phyloP scores from a whole-genome alignment of 1,140 invertebrate genomes.

The Aleiodes sp. region DNA sequence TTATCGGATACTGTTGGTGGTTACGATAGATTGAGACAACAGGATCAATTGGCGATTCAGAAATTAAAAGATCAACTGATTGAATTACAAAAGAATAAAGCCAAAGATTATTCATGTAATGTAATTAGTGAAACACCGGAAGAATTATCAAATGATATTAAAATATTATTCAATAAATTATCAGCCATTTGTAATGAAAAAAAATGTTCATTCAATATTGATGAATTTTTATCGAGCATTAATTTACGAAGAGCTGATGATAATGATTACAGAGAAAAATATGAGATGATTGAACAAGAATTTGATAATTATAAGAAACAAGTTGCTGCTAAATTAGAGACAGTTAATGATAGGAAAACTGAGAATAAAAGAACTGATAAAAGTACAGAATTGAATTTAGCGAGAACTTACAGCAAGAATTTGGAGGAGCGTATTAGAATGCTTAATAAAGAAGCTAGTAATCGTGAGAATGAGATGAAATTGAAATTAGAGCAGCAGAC shows the following conservation, averaged over 20 bases:
- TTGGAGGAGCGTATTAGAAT: slow-evolving; percentile 74
- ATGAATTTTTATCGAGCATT: slow-evolving; percentile 50
- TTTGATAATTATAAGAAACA: slow-evolving; percentile 63
- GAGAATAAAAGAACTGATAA: slow-evolving; percentile 52
- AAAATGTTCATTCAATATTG: slow-evolving; percentile 32
- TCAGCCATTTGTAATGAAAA: slow-evolving; percentile 55
- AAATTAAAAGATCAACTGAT: slow-evolving; percentile 72
- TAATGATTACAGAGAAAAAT: slow-evolving; percentile 64
- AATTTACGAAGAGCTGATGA: slow-evolving; percentile 49
- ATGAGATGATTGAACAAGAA: slow-evolving; percentile 61
- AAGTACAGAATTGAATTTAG: slow-evolving; percentile 61
- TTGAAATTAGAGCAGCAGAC: slow-evolving; percentile 64
- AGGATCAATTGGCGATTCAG: slow-evolving; percentile 80
- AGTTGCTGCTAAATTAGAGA: slow-evolving; percentile 41
- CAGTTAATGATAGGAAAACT: slow-evolving; percentile 43
- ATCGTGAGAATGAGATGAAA: slow-evolving; percentile 68
- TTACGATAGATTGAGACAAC: slow-evolving; percentile 77
- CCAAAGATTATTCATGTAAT: slow-evolving; percentile 47
- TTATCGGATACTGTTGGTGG: slow-evolving; percentile 81
- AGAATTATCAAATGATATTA: slow-evolving; percentile 54
- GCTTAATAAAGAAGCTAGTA: slow-evolving; percentile 70
- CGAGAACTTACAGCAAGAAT: slow-evolving; percentile 71
- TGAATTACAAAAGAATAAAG: slow-evolving; percentile 56
- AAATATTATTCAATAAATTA: slow-evolving; percentile 49
- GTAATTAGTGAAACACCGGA: slow-evolving; percentile 47